Percentiles rank a stretch among this genome's conserved stretches.
phyloP scores from a whole-genome alignment of 2,113 vertebrate genomes.

The Macaca fascicularis region T2T-MFA8v1.1 NC_088391.1:89695501-89696000 shows the following conservation, averaged over 20 bases:
- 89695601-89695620: background rate
- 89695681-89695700: background rate
- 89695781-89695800: background rate
- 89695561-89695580: background rate
- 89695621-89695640: background rate
- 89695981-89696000: no score
- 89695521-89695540: background rate
- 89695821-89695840: background rate
- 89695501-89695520: background rate
- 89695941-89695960: background rate
- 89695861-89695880: no score
- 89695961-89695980: background rate
- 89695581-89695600: background rate
- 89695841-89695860: accelerated
- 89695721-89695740: background rate
- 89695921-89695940: background rate
- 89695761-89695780: background rate
- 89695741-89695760: background rate
- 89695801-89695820: background rate
- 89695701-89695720: background rate
- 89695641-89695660: background rate
- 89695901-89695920: no score
- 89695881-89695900: background rate
- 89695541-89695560: background rate
- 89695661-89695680: background rate